phyloP scores from a whole-genome alignment of 2,113 vertebrate species.

The Crocuta crocuta region DNA sequence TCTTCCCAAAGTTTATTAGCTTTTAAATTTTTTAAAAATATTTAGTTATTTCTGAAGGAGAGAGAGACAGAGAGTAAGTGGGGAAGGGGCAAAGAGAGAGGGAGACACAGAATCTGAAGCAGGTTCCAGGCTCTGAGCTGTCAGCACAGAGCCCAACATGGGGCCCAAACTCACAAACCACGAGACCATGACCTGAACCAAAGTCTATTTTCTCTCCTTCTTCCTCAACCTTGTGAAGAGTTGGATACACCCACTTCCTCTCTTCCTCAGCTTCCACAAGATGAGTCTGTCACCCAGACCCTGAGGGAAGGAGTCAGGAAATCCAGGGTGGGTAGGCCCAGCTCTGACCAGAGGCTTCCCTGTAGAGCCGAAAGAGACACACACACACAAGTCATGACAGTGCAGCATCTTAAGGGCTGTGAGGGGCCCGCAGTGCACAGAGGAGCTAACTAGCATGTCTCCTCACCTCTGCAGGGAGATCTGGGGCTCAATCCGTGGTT shows the following conservation, averaged over 20 bases:
- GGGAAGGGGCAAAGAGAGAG: no score
- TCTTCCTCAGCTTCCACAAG: background rate
- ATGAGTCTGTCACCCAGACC: background rate
- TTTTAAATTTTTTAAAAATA: background rate
- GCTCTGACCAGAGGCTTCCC: background rate
- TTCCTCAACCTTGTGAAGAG: background rate
- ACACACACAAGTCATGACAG: background rate
- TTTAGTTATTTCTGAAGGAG: no score
- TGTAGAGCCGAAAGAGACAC: rapidly evolving
- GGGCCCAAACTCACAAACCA: no score
- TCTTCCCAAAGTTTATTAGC: background rate
- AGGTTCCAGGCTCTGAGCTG: no score
- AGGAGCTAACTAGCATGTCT: rapidly evolving
- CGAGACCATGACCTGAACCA: no score
- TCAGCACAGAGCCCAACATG: no score
- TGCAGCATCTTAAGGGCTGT: rapidly evolving
- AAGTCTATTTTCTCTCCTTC: background rate
- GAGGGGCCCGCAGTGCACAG: background rate
- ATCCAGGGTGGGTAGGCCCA: rapidly evolving
- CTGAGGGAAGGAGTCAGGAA: no score
- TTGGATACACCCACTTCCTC: no score
- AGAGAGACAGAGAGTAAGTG: no score
- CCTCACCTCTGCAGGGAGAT: background rate
- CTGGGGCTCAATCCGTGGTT: rapidly evolving
- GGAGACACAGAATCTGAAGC: no score